Base-by-base conservation (phyloP, 2,888 invertebrate species). In the Sesia bembeciformis region DNA sequence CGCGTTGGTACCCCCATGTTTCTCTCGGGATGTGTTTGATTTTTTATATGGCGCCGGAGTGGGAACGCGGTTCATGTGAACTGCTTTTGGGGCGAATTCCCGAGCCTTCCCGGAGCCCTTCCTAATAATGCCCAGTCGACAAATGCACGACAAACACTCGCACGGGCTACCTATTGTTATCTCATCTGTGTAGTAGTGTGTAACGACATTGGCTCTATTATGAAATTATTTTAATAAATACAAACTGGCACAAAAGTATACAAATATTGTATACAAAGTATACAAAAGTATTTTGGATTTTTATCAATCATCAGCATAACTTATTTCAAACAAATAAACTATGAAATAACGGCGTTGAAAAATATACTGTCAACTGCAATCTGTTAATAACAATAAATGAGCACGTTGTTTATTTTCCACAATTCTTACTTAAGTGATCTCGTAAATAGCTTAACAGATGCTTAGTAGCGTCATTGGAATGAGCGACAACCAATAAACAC, bases 11-110 rank as follows among this genome's bases (percentile, higher is more conserved):
- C 89, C 89, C 89, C 87, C 88, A 87, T 88, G 88, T 86, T 89
- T 88, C 88, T 85, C 83, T 86, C 85, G 85, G 86, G 89, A 87
- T 87, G 76, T 79, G 81, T 87, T 84, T 84, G 86, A 86, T 88
- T 89, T 88, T 89, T 88, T 88, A 84, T 88, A 75, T 75, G 72
- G 77, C 76, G 77, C 82, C 81, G 80, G 83, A 87, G 87, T 87
- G 86, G 87, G 88, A 87, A 85, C 79, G 69, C 79, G 81, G 75
- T 83, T 85, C 89, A 89, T 89, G 89, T 85, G 89, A 90, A 90
- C 89, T 84, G 87, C 87, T 87, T 88, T 87, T 87, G 78, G 88
- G 89, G 88, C 87, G 81, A 87, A 88, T 89, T 89, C 89, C 89
- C 89, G 89, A 82, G 89, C 88, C 88, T 85, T 81, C 79, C 74